phyloP scores from a whole-genome alignment of 2,888 invertebrate genomes.

The Gymnocheta viridis region DNA sequence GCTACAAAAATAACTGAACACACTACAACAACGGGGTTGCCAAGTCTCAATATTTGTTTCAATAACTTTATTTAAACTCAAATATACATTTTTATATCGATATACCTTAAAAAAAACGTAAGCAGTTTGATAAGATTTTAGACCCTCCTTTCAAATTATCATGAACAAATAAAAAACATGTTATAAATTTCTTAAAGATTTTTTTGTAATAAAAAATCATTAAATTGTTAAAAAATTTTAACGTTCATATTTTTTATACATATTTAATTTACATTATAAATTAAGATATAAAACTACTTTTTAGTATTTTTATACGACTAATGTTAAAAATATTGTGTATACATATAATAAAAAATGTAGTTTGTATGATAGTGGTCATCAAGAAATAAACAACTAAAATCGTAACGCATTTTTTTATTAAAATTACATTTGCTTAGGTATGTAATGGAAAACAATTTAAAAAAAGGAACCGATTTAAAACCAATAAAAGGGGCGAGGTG shows the following conservation, averaged over 20 bases:
- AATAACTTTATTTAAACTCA: conserved; percentile 51
- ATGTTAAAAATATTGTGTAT: conserved; percentile 1
- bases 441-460: no score
- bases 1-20: conserved; percentile 49
- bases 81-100: conserved; percentile 41
- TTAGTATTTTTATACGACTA: conserved; percentile 47
- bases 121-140: conserved; percentile 16
- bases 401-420: background rate
- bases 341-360: background rate
- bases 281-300: conserved; percentile 49
- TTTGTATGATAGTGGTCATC: conserved; percentile 17
- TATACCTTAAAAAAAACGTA: conserved; percentile 47
- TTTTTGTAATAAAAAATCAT: conserved; percentile 24
- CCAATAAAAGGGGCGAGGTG: no score
- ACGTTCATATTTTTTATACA: conserved; percentile 42
- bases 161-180: conserved; percentile 16
- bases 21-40: conserved; percentile 41
- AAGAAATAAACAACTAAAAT: conserved; percentile 4
- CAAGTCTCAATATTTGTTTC: conserved; percentile 7
- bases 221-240: conserved; percentile 54
- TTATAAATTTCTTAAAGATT: conserved; percentile 27
- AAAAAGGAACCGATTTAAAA: no score
- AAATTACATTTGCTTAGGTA: no score
- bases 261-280: conserved; percentile 63
- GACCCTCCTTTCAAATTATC: conserved; percentile 27